A percentile compares a stretch with the other conserved stretches of the same genome.
Evolutionary conservation across 2,797 vertebrate genomes (phyloP).

Genomic region (Parambassis ranga): DNA sequence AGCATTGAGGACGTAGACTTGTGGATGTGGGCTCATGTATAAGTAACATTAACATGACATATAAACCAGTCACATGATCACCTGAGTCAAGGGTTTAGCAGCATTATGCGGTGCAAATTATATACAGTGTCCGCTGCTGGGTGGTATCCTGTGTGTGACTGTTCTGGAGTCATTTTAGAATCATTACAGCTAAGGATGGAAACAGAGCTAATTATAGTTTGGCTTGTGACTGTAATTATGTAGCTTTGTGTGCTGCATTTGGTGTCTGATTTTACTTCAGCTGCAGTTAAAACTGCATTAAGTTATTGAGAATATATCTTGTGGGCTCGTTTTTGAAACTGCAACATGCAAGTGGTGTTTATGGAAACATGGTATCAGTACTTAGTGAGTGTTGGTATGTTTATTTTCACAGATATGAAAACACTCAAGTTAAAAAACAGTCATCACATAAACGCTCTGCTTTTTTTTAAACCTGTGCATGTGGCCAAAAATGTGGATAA

Average conservation of each 20-base stretch:
- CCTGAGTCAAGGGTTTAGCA: neutral
- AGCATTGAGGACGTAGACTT: constrained; percentile 1
- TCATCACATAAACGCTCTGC: neutral
- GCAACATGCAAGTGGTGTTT: constrained; percentile 10
- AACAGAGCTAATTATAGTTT: constrained; percentile 29
- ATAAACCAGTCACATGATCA: neutral
- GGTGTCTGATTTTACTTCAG: neutral
- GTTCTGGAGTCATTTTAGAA: constrained; percentile 9
- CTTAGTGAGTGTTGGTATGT: constrained; percentile 4
- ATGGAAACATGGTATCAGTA: constrained; percentile 27
- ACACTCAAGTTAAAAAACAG: constrained; percentile 5
- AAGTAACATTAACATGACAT: neutral
- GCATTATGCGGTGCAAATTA: constrained; percentile 21
- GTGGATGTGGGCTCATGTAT: neutral
- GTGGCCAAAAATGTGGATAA: constrained; percentile 17
- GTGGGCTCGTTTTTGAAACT: neutral
- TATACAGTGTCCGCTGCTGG: constrained; percentile 8
- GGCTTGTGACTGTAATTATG: constrained; percentile 23
- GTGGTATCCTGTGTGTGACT: neutral
- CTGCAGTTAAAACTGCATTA: neutral
- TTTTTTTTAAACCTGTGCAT: neutral
- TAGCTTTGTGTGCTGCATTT: constrained; percentile 1
- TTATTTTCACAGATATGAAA: constrained; percentile 35
- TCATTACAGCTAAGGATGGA: neutral
- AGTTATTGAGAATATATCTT: neutral